These are phyloP conservation scores for Serranus cabrilla DNA, from an alignment of 2,797 vertebrate genomes.

Conservation along the genomic window DNA sequence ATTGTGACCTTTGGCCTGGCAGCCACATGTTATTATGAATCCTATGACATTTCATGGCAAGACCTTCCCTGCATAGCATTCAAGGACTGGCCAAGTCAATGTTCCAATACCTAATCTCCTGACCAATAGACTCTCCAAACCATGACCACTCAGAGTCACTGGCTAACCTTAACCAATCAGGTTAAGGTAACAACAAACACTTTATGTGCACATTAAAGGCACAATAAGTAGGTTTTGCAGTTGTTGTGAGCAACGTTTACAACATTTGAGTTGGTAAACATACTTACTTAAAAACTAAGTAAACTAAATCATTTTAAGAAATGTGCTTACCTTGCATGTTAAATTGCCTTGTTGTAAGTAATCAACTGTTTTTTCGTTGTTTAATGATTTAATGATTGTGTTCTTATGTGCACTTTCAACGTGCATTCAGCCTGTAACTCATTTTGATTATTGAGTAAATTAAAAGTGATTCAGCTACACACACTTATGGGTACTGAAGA, in stretches of 20 bases:
- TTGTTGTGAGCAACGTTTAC: too few species aligned
- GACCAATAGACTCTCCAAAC: too few species aligned
- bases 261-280: too few species aligned
- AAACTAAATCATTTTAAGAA: background rate
- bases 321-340: background rate
- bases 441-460: background rate
- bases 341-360: background rate
- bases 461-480: background rate
- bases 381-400: background rate
- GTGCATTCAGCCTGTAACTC: conserved; percentile 2
- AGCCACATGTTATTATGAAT: too few species aligned
- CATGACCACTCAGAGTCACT: too few species aligned
- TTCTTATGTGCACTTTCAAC: background rate
- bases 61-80: too few species aligned
- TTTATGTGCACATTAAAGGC: background rate
- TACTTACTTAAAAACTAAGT: too few species aligned
- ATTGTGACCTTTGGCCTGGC: background rate
- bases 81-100: too few species aligned
- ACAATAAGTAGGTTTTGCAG: too few species aligned
- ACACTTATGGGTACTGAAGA: background rate
- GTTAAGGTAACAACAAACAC: background rate
- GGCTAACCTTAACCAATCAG: too few species aligned
- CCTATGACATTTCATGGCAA: too few species aligned
- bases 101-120: too few species aligned
- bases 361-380: background rate